These are phyloP conservation scores for Cerastoderma edule DNA, from an alignment of 2,888 invertebrate genomes.

Conservation along the genomic window DNA sequence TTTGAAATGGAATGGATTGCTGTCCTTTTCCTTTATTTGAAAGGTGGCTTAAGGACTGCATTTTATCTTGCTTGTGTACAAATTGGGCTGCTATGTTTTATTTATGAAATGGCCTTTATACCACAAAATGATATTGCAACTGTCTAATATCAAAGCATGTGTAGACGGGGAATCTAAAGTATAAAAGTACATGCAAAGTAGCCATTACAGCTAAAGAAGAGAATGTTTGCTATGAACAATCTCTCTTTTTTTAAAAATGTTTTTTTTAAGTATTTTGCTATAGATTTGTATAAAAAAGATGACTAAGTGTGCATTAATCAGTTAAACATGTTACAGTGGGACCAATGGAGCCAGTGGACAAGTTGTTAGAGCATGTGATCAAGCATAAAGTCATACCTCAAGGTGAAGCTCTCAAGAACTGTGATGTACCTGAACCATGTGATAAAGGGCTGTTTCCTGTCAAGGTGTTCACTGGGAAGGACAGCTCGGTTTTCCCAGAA, in stretches of 20 bases:
- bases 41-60: too few relatives aligned
- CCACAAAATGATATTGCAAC: too few relatives aligned
- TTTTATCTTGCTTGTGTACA: too few relatives aligned
- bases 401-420: constrained; percentile 82
- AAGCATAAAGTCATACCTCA: constrained; percentile 53
- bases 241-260: constrained; percentile 3
- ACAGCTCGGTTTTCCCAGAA: constrained; percentile 85
- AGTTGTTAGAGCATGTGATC: constrained; percentile 61
- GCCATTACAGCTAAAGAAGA: too few relatives aligned
- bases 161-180: too few relatives aligned
- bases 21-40: too few relatives aligned
- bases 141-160: too few relatives aligned
- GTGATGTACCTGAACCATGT: constrained; percentile 84
- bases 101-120: too few relatives aligned
- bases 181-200: too few relatives aligned
- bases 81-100: too few relatives aligned
- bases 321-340: constrained; percentile 66
- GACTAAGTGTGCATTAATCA: neutral
- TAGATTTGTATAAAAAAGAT: neutral
- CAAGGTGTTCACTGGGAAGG: constrained; percentile 85
- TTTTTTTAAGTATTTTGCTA: neutral
- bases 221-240: neutral
- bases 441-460: constrained; percentile 83
- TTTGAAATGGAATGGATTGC: too few relatives aligned
- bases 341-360: constrained; percentile 58